These are phyloP conservation scores for Microchrysa polita DNA, from an alignment of 2,888 invertebrate species.

Conservation along the genomic window DNA sequence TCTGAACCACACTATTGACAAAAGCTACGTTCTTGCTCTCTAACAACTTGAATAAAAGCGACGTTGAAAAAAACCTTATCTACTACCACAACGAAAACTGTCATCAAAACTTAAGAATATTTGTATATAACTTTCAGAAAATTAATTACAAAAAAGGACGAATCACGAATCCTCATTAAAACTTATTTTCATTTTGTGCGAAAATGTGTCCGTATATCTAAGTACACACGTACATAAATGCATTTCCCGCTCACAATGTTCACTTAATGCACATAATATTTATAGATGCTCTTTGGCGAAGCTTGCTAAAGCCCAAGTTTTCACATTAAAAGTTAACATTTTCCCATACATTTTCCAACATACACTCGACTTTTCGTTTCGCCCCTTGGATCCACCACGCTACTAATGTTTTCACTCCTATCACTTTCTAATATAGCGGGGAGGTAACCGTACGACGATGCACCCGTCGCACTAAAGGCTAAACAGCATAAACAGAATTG, in stretches of 20 bases:
- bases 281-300: background rate
- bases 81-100: too few species aligned
- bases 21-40: too few species aligned
- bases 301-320: background rate
- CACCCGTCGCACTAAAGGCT: too few species aligned
- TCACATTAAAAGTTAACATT: slow-evolving; percentile 11
- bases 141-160: background rate
- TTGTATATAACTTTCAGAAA: background rate
- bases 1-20: too few species aligned
- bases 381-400: background rate
- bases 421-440: background rate
- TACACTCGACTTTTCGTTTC: background rate
- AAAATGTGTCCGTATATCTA: too few species aligned
- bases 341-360: background rate
- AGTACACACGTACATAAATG: background rate
- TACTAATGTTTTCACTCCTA: background rate
- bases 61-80: too few species aligned
- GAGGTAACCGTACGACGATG: too few species aligned
- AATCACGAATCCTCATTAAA: slow-evolving; percentile 7
- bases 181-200: slow-evolving; percentile 1
- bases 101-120: background rate
- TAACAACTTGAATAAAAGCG: too few species aligned
- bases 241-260: slow-evolving; percentile 2
- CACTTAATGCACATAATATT: slow-evolving; percentile 4
- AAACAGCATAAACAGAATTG: background rate